Percentiles rank a stretch among this genome's conserved stretches.
Conservation (phyloP, 1,140 invertebrate genomes). For the Pseudoatta argentina region DNA sequence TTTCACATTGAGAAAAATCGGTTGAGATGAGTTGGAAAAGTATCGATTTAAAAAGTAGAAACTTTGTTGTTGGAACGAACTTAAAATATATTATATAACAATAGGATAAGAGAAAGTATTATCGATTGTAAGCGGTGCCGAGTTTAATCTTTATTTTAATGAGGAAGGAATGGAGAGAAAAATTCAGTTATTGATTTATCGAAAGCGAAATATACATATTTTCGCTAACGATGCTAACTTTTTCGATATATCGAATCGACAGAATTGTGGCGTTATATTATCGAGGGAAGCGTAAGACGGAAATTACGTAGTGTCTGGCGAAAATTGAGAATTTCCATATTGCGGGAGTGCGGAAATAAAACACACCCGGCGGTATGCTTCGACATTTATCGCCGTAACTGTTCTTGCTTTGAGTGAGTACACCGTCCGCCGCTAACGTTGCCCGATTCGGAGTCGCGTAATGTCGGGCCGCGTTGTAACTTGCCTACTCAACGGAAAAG, state of each 20-base stretch:
- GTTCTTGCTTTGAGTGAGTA: conserved; percentile 65
- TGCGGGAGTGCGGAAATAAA: conserved; percentile 60
- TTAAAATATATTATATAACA: not conserved
- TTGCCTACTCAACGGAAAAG: conserved; percentile 25
- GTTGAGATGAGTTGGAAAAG: not conserved
- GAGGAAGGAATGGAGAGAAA: too few relatives aligned
- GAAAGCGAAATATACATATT: not conserved
- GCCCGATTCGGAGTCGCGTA: conserved; percentile 12
- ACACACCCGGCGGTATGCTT: conserved; percentile 59
- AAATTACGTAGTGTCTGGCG: conserved; percentile 56
- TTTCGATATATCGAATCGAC: conserved; percentile 3
- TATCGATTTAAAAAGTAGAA: not conserved
- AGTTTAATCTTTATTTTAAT: not conserved
- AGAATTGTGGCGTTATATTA: not conserved
- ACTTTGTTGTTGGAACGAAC: not conserved
- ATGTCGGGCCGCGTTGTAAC: conserved; percentile 56
- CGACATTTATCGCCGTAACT: conserved; percentile 67
- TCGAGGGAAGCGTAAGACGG: conserved; percentile 40
- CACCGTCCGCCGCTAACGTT: conserved; percentile 39
- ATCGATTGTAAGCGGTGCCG: not conserved
- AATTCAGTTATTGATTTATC: not conserved
- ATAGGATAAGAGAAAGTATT: not conserved
- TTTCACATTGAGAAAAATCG: not conserved
- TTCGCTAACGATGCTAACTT: not conserved
- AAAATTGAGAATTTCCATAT: conserved; percentile 66